These are phyloP conservation scores for Hirudo medicinalis DNA, from an alignment of 1,140 invertebrate species.

Conservation along the genomic window DNA sequence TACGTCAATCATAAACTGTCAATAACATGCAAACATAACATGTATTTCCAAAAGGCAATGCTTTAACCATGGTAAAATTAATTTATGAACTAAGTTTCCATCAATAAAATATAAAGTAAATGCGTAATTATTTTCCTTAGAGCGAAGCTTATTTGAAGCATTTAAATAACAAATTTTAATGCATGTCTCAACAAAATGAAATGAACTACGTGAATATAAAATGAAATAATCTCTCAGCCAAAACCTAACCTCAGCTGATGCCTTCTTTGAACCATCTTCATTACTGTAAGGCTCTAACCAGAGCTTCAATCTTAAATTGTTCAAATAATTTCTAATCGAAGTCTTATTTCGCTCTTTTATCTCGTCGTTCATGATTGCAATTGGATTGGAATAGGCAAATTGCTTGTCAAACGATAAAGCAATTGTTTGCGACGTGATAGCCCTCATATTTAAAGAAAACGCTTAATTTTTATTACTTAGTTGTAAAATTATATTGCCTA, in stretches of 20 bases:
- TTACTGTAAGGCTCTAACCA: constrained; percentile 56
- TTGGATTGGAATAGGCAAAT: too few species aligned
- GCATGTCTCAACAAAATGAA: background rate
- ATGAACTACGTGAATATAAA: background rate
- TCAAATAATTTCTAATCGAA: constrained; percentile 39
- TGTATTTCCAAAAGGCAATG: too few species aligned
- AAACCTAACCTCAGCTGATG: constrained; percentile 30
- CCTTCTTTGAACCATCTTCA: constrained; percentile 45
- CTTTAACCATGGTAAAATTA: constrained; percentile 14
- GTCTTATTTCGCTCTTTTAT: too few species aligned
- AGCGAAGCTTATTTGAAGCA: background rate
- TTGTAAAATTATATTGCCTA: too few species aligned
- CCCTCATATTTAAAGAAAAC: too few species aligned
- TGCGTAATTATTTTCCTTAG: background rate
- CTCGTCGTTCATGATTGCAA: too few species aligned
- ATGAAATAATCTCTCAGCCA: background rate
- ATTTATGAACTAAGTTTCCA: constrained; percentile 8
- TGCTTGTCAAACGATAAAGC: too few species aligned
- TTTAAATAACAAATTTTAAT: background rate
- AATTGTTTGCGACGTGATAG: too few species aligned
- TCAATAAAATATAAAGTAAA: constrained; percentile 5
- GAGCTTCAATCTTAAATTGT: constrained; percentile 53
- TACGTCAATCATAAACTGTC: background rate
- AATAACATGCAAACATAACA: background rate
- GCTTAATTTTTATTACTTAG: too few species aligned